A percentile compares a stretch with the other conserved stretches of the same genome.
Conservation (phyloP, 37 sponge, comb jelly and placozoan species). For the Hexactinellida sp. region DNA sequence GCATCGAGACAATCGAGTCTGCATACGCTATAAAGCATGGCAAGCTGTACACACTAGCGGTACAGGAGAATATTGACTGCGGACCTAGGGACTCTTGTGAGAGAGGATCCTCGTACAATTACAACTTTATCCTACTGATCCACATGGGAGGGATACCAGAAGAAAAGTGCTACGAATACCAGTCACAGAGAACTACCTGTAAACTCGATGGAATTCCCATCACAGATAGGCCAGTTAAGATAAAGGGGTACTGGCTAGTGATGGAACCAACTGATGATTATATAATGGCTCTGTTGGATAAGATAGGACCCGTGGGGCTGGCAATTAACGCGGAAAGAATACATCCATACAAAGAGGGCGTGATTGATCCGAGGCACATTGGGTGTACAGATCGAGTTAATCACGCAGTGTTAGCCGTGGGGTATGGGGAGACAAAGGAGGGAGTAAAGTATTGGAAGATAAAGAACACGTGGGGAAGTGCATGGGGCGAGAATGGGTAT, state of each 20-base stretch:
- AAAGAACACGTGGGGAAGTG: not conserved
- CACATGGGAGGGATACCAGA: not conserved
- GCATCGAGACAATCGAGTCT: not conserved
- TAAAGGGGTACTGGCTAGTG: not conserved
- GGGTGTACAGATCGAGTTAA: not conserved
- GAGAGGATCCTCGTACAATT: not conserved
- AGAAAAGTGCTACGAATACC: not conserved
- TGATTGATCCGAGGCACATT: not conserved
- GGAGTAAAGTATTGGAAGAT: not conserved
- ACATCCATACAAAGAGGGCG: not conserved
- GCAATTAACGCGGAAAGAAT: not conserved
- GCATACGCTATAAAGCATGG: not conserved
- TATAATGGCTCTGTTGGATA: not conserved
- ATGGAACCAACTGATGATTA: not conserved
- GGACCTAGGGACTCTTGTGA: not conserved
- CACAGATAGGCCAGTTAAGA: not conserved
- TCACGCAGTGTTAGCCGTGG: not conserved
- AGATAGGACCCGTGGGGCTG: not conserved
- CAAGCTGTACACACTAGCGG: not conserved
- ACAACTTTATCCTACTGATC: not conserved
- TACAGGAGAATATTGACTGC: not conserved
- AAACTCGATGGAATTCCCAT: not conserved
- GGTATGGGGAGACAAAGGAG: not conserved
- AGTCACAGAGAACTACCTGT: not conserved
- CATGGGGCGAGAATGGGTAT: not conserved